Evolutionary conservation across 1,140 invertebrate species (phyloP).

Genomic region (Tribolium castaneum): DNA sequence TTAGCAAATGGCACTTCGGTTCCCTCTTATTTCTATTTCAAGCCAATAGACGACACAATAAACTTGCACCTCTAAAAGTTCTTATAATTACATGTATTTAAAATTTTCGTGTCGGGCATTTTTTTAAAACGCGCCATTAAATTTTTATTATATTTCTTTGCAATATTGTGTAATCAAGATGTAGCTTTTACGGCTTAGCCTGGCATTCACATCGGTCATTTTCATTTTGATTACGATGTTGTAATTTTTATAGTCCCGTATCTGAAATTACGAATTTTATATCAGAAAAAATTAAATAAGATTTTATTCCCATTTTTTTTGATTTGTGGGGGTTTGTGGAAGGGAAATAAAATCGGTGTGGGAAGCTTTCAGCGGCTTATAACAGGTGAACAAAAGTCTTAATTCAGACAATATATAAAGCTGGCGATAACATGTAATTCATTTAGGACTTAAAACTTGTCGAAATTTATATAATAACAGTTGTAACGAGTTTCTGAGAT

Average conservation of each 20-base stretch:
- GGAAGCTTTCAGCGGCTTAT: conserved; percentile 20
- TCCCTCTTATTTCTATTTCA: conserved; percentile 11
- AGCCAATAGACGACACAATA: neutral
- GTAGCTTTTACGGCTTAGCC: conserved; percentile 15
- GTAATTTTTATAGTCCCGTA: conserved; percentile 12
- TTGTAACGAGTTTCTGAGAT: conserved; percentile 24
- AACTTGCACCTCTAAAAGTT: neutral
- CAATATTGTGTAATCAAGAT: conserved; percentile 21
- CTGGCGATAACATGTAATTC: conserved; percentile 35
- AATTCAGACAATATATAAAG: conserved; percentile 31
- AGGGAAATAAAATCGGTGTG: neutral
- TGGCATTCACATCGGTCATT: conserved; percentile 29
- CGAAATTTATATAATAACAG: conserved; percentile 2
- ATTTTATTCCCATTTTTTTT: neutral
- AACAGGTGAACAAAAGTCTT: conserved; percentile 34
- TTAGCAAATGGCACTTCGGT: conserved; percentile 13
- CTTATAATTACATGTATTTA: neutral
- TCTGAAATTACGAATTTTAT: conserved; percentile 16
- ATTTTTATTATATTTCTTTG: conserved; percentile 33
- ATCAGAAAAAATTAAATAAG: conserved; percentile 5
- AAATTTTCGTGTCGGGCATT: neutral
- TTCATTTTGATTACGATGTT: conserved; percentile 32
- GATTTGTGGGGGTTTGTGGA: neutral
- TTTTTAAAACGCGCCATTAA: conserved; percentile 5
- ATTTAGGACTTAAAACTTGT: conserved; percentile 32